A percentile compares a stretch with the other conserved stretches of the same genome.
Conservation (phyloP, 2,797 vertebrate genomes). For the Sebastes minor region DNA sequence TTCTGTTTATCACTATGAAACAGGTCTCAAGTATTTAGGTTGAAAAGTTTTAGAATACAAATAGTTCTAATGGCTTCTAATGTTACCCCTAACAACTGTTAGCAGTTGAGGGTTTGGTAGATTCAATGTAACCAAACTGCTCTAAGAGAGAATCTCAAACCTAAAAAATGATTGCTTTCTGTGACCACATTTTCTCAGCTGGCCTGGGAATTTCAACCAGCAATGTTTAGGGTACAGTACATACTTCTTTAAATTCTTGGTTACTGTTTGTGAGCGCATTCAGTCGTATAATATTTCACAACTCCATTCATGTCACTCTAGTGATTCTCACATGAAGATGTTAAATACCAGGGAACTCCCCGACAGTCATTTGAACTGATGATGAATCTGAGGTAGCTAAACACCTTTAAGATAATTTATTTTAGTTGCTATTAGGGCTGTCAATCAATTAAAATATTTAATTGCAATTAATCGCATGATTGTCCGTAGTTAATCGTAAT, state of each 20-base stretch:
- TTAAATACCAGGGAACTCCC: constrained; percentile 29
- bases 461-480: too few relatives aligned
- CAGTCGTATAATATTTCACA: constrained; percentile 6
- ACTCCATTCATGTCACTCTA: neutral
- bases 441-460: too few relatives aligned
- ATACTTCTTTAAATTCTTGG: constrained; percentile 14
- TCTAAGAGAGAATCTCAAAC: neutral
- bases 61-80: too few relatives aligned
- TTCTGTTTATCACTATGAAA: too few relatives aligned
- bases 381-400: neutral
- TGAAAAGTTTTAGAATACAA: too few relatives aligned
- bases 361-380: neutral
- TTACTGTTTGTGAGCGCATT: constrained; percentile 1
- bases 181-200: constrained; percentile 14
- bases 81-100: neutral
- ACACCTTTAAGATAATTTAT: neutral
- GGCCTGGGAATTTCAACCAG: constrained; percentile 30
- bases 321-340: constrained; percentile 35
- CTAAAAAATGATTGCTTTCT: neutral
- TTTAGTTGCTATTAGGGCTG: neutral
- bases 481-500: too few relatives aligned
- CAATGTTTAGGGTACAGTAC: constrained; percentile 4
- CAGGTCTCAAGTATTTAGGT: too few relatives aligned
- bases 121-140: neutral
- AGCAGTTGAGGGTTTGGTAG: neutral